Evolutionary conservation across 2,888 invertebrate species (phyloP), one percentile per base, ranked within the genome.

Genomic region (Drosophila falleni): DNA sequence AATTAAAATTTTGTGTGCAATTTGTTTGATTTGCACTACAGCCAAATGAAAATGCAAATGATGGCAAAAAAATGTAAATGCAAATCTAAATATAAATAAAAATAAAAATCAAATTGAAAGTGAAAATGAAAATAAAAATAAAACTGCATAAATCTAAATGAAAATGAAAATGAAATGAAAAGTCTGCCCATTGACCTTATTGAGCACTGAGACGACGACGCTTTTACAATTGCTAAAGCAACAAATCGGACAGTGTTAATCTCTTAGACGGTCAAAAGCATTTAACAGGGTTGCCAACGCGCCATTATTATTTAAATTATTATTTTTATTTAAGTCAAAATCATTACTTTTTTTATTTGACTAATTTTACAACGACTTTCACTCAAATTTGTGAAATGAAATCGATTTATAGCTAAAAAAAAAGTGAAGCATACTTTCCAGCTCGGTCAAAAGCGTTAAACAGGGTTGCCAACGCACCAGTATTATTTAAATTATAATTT

Each of bases 1-100:
- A 80, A 84, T 84, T 88, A 78, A 74, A 78, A 75, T 75, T 78
- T 67, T 51, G 64, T 63, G 46, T 71, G 71, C 68, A 76, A 78
- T 79, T 83, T 84, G 82, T 87, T 87, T 88, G 89, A 80, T 86
- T 88, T 82, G 78, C 80, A 51, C 87, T 74, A 73, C 71, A 71
- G 62, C 67, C 60, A 66, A 80, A 78, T 85, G 72, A 53, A 64
- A 78, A 80, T 74, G 81, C 66, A 76, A 79, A 78, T 80, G 79
- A 76, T 62, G 68, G 59, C 62, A 63, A 62, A 54, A 54, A 2
- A 77, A 54, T 53, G 37, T 5, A 53, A 37, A 53, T 46, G 26
- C 8, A 51, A 64, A 58, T 29, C 19, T 26, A 41, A 53, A 59
- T 53, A n/a, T 33, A 41, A 56, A 42, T 49, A 29, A 15, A 55